These are phyloP conservation scores for Melieria omissa DNA, from an alignment of 2,888 invertebrate genomes.

Conservation along the genomic window DNA sequence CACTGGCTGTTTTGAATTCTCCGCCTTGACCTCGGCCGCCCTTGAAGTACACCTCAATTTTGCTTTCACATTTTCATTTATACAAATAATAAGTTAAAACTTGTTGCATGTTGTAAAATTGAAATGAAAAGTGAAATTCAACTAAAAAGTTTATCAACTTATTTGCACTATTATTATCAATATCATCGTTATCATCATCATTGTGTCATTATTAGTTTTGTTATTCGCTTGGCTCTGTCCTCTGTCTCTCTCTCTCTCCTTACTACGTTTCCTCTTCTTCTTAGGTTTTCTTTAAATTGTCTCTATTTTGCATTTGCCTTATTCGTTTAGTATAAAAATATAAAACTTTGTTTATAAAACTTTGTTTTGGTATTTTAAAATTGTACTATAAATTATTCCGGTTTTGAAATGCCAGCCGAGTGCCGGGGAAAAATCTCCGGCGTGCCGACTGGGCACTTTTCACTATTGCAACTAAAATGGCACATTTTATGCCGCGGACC, in stretches of 20 bases:
- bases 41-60: too few species aligned
- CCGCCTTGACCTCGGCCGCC: too few species aligned
- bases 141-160: slow-evolving; percentile 3
- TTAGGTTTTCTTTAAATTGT: slow-evolving; percentile 40
- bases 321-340: slow-evolving; percentile 65
- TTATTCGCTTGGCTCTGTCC: slow-evolving; percentile 28
- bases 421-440: slow-evolving; percentile 22
- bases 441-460: slow-evolving; percentile 47
- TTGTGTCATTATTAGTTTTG: slow-evolving; percentile 19
- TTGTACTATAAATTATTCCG: slow-evolving; percentile 69
- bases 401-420: slow-evolving; percentile 51
- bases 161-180: neutral
- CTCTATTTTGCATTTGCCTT: slow-evolving; percentile 45
- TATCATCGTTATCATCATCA: slow-evolving; percentile 17
- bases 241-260: slow-evolving; percentile 3
- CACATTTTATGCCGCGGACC: slow-evolving; percentile 43
- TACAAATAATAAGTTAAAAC: too few species aligned
- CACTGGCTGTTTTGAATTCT: too few species aligned
- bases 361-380: slow-evolving; percentile 49
- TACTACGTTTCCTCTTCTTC: slow-evolving; percentile 27
- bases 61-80: too few species aligned
- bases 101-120: too few species aligned
- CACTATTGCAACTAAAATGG: slow-evolving; percentile 67
- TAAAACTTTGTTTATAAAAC: slow-evolving; percentile 56
- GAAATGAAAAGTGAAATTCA: slow-evolving; percentile 11